Percentiles rank a stretch among this genome's conserved stretches.
phyloP scores from a whole-genome alignment of 1,140 invertebrate genomes.

The Meteorus sp. region DNA sequence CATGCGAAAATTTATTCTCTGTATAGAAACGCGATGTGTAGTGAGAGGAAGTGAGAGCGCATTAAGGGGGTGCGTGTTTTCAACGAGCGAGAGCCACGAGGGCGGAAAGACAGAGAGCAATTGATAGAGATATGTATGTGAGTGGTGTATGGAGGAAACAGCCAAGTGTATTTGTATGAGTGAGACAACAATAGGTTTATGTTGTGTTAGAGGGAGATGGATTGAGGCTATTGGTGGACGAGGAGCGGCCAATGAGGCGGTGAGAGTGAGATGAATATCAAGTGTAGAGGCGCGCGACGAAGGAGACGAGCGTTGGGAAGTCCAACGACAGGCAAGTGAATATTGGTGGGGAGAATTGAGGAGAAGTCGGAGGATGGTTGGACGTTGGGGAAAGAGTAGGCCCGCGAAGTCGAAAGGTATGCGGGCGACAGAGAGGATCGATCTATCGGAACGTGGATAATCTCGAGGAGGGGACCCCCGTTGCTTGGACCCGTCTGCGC shows the following conservation, averaged over 20 bases:
- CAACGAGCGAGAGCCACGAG: constrained; percentile 22
- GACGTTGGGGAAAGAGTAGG: constrained; percentile 25
- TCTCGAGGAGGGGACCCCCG: constrained; percentile 36
- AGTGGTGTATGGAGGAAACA: too few species aligned
- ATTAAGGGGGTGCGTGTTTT: constrained; percentile 12
- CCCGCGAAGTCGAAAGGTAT: constrained; percentile 39
- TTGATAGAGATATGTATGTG: too few species aligned
- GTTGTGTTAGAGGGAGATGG: background rate
- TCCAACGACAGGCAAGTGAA: constrained; percentile 18
- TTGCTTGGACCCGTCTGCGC: constrained; percentile 42
- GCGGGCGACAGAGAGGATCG: constrained; percentile 47
- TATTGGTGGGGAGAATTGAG: too few species aligned
- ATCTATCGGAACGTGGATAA: constrained; percentile 54
- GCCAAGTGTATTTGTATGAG: too few species aligned
- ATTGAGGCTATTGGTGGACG: constrained; percentile 19
- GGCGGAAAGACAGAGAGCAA: constrained; percentile 12
- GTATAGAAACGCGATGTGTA: background rate
- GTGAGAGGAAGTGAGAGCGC: background rate
- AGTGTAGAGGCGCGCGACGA: constrained; percentile 32
- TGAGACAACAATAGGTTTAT: too few species aligned
- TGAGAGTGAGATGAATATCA: constrained; percentile 15
- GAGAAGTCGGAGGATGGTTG: too few species aligned
- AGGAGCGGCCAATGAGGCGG: constrained; percentile 18
- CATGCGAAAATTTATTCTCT: too few species aligned
- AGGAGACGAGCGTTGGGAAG: constrained; percentile 19